phyloP scores from a whole-genome alignment of 2,113 vertebrate species.

The Notiomystis cincta region DNA sequence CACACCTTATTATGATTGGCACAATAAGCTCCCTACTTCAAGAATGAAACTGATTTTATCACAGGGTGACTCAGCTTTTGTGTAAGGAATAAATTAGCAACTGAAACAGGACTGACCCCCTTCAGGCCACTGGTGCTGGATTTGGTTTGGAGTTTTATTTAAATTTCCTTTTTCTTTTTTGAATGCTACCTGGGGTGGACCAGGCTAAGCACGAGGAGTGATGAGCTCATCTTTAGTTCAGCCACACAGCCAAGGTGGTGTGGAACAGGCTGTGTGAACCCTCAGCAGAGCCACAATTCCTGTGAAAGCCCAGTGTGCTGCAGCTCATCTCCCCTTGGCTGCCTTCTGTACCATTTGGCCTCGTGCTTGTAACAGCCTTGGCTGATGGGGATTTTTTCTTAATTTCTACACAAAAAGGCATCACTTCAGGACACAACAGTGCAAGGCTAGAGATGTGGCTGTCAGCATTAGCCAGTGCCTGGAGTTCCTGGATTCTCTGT shows the following conservation, averaged over 20 bases:
- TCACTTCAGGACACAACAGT: background rate
- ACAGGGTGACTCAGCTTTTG: background rate
- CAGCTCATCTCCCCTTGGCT: background rate
- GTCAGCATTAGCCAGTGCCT: background rate
- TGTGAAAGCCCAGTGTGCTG: background rate
- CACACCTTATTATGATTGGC: background rate
- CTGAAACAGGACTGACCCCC: background rate
- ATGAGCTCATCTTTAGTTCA: background rate
- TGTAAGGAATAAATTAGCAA: background rate
- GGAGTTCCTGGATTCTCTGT: background rate
- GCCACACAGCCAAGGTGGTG: background rate
- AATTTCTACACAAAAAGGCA: background rate
- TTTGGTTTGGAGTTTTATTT: rapidly evolving
- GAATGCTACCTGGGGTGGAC: background rate
- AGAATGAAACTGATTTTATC: background rate
- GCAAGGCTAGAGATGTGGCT: background rate
- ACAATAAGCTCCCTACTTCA: background rate
- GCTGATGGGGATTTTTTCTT: background rate
- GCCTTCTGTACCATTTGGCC: background rate
- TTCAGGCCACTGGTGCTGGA: background rate
- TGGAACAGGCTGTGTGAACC: background rate
- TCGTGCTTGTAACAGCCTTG: background rate
- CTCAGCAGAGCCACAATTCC: background rate
- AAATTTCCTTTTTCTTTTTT: background rate
- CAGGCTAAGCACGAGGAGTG: background rate